These are phyloP conservation scores for Clunio marinus DNA, from an alignment of 2,888 invertebrate genomes.

Conservation along the genomic window DNA sequence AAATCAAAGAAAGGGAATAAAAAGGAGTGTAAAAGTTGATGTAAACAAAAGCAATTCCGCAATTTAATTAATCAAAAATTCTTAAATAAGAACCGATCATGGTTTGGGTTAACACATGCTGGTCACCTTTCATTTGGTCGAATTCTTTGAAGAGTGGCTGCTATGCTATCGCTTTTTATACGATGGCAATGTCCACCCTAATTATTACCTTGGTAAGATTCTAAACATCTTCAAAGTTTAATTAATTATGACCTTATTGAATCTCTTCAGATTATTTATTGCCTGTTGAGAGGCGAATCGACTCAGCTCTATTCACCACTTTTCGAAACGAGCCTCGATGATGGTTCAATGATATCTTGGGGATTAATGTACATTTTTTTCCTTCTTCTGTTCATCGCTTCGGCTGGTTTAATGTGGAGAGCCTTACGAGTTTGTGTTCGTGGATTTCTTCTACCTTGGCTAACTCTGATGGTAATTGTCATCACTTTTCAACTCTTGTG, in stretches of 20 bases:
- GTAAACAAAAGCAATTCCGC: too few relatives aligned
- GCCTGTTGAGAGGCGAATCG: conserved; percentile 83
- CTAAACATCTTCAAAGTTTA: neutral
- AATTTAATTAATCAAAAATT: too few relatives aligned
- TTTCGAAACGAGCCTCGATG: conserved; percentile 79
- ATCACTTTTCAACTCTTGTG: conserved; percentile 73
- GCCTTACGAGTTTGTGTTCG: conserved; percentile 60
- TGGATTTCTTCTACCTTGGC: conserved; percentile 79
- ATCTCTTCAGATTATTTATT: conserved; percentile 58
- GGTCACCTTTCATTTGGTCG: conserved; percentile 86
- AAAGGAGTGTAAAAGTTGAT: too few relatives aligned
- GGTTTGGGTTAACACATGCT: conserved; percentile 71
- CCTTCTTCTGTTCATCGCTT: conserved; percentile 52
- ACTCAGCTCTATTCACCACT: conserved; percentile 83
- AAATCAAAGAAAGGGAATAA: too few relatives aligned
- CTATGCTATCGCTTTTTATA: conserved; percentile 74
- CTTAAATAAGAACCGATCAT: too few relatives aligned
- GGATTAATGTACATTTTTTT: conserved; percentile 54
- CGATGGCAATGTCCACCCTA: conserved; percentile 67
- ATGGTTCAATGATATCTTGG: conserved; percentile 64
- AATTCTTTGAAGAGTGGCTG: conserved; percentile 71
- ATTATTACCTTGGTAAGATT: conserved; percentile 60
- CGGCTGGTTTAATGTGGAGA: conserved; percentile 52
- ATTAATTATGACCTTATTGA: neutral
- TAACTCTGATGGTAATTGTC: conserved; percentile 62